phyloP scores from a whole-genome alignment of 2,888 invertebrate species.

The Xylophagus ater region DNA sequence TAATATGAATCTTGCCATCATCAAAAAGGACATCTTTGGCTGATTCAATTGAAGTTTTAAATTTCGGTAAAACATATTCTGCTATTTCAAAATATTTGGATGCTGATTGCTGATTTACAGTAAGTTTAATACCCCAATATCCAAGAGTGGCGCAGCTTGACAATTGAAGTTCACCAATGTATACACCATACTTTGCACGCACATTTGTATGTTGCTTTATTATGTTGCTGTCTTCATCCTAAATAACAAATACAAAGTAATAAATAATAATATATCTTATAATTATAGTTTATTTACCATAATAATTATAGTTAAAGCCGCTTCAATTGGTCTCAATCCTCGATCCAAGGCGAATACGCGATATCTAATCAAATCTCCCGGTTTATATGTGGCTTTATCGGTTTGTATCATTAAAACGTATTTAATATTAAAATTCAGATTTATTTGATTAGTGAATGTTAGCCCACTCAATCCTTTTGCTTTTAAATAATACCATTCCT shows the following conservation, averaged over 20 bases:
- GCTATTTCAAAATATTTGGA: constrained; percentile 50
- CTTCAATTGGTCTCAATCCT: constrained; percentile 49
- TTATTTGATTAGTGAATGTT: constrained; percentile 60
- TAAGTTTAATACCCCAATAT: constrained; percentile 42
- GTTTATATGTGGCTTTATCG: constrained; percentile 85
- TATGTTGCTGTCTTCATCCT: neutral
- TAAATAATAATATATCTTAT: neutral
- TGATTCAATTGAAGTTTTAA: constrained; percentile 68
- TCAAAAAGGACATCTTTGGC: constrained; percentile 70
- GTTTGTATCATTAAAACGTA: constrained; percentile 82
- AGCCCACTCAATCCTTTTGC: constrained; percentile 62
- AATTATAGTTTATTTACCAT: constrained; percentile 22
- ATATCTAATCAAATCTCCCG: constrained; percentile 71
- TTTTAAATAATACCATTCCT: constrained; percentile 22
- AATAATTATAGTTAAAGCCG: constrained; percentile 28
- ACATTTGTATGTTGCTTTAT: constrained; percentile 49
- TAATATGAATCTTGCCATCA: constrained; percentile 60
- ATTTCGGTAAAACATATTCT: constrained; percentile 80
- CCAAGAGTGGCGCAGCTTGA: constrained; percentile 69
- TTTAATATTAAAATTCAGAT: constrained; percentile 63
- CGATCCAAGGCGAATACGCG: constrained; percentile 57
- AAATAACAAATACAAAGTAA: neutral
- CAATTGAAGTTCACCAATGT: constrained; percentile 57
- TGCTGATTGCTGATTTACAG: constrained; percentile 39
- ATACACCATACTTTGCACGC: constrained; percentile 55